Evolutionary conservation across 2,888 invertebrate species (phyloP).

Genomic region (Dinocampus coccinellae): DNA sequence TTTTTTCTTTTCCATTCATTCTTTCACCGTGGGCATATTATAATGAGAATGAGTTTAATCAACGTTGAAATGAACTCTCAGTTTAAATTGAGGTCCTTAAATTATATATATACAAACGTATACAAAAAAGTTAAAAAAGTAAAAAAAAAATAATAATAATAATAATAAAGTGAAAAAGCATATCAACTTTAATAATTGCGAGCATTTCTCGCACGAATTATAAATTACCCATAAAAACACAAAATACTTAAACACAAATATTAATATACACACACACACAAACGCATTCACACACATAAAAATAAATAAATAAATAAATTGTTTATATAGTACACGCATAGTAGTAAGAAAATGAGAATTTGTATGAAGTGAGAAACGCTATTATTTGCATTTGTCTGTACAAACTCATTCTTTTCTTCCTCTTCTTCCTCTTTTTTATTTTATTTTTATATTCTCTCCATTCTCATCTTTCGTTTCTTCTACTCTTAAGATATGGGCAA

Average conservation of each 20-base stretch:
- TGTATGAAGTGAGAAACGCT: background rate
- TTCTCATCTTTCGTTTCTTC: too few species aligned
- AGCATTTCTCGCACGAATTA: slow-evolving; percentile 4
- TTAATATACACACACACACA: background rate
- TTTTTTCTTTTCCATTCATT: background rate
- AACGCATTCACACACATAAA: background rate
- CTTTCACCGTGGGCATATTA: background rate
- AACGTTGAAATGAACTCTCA: slow-evolving; percentile 11
- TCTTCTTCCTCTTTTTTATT: background rate
- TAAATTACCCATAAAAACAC: slow-evolving; percentile 9
- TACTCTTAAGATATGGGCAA: too few species aligned
- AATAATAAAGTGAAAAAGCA: background rate
- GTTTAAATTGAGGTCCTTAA: slow-evolving; percentile 4
- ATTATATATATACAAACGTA: background rate
- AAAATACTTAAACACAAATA: too few species aligned
- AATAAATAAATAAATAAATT: slow-evolving; percentile 5
- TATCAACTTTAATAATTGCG: slow-evolving; percentile 10
- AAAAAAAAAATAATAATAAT: too few species aligned
- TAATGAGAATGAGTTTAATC: slow-evolving; percentile 13
- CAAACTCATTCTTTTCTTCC: background rate
- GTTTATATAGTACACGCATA: background rate
- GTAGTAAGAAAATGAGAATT: background rate
- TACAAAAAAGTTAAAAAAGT: background rate
- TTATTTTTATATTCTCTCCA: too few species aligned
- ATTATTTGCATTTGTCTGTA: slow-evolving; percentile 21